Conservation (phyloP, 2,113 vertebrate genomes). For the Pedetes capensis region DNA sequence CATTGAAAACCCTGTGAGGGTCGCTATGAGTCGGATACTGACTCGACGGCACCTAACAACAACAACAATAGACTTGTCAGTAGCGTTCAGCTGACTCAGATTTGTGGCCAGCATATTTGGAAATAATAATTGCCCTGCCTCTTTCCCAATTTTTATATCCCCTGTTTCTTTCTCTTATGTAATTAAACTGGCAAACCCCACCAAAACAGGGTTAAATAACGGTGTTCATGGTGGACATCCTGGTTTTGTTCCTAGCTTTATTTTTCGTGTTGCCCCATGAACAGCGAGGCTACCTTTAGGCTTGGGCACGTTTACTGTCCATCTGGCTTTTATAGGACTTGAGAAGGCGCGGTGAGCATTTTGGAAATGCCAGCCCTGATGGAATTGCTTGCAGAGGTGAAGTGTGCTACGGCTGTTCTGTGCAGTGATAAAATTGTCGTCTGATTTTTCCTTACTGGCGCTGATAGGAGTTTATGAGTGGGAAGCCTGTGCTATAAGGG, state of each 20-base stretch:
- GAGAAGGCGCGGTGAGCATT: not conserved
- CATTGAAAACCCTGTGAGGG: too few species aligned
- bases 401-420: not conserved
- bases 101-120: not conserved
- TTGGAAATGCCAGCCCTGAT: not conserved
- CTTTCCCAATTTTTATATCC: not conserved
- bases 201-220: not conserved
- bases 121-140: not conserved
- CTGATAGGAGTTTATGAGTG: conserved; percentile 28
- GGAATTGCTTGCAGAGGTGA: not conserved
- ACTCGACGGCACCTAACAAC: too few species aligned
- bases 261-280: not conserved
- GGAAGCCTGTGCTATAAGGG: not conserved
- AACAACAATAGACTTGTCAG: not conserved
- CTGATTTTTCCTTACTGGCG: conserved; percentile 11
- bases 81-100: not conserved
- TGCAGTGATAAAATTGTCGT: not conserved
- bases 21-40: too few species aligned
- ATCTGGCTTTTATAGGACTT: not conserved
- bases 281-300: not conserved
- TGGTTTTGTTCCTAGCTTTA: not conserved
- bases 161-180: not conserved
- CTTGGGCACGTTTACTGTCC: not conserved
- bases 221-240: not conserved
- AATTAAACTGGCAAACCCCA: not conserved